A percentile compares a stretch with the other conserved stretches of the same genome.
These are phyloP conservation scores for Oncorhynchus masou DNA, from an alignment of 2,113 vertebrate genomes.

Conservation along the genomic window DNA sequence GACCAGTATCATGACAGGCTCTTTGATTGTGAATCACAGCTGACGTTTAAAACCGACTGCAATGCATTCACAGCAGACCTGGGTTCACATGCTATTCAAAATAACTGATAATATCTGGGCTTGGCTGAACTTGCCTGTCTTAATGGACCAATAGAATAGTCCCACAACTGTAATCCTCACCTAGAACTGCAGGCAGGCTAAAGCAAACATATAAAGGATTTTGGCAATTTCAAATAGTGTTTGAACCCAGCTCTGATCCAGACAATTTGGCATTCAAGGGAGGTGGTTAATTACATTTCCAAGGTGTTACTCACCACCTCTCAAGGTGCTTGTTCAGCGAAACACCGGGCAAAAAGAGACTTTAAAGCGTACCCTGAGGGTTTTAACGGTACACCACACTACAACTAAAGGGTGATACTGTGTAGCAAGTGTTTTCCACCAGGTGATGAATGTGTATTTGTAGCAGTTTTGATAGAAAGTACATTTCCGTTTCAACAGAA, in stretches of 20 bases:
- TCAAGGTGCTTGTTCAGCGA: conserved; percentile 47
- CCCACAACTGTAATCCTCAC: neutral
- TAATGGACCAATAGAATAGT: too few relatives aligned
- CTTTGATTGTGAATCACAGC: neutral
- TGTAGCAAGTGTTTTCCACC: conserved; percentile 1
- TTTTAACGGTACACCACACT: conserved; percentile 13
- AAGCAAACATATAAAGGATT: neutral
- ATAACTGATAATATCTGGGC: neutral
- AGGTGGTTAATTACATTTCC: conserved; percentile 58
- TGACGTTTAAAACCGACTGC: too few relatives aligned
- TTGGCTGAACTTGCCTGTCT: too few relatives aligned
- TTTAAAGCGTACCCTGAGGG: conserved; percentile 42
- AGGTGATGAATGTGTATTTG: too few relatives aligned
- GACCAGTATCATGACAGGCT: conserved; percentile 24
- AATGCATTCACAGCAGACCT: too few relatives aligned
- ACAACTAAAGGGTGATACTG: neutral
- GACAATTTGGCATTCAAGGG: conserved; percentile 27
- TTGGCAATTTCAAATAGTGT: too few relatives aligned
- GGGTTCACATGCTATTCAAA: too few relatives aligned
- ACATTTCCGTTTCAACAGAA: too few relatives aligned
- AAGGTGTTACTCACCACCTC: conserved; percentile 22
- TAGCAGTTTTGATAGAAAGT: too few relatives aligned
- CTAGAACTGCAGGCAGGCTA: neutral
- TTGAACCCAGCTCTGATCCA: neutral
- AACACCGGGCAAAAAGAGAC: conserved; percentile 49